These are phyloP conservation scores for Apostichopus californicus DNA, from an alignment of 35 echinoderm and acorn worm genomes.

Conservation along the genomic window DNA sequence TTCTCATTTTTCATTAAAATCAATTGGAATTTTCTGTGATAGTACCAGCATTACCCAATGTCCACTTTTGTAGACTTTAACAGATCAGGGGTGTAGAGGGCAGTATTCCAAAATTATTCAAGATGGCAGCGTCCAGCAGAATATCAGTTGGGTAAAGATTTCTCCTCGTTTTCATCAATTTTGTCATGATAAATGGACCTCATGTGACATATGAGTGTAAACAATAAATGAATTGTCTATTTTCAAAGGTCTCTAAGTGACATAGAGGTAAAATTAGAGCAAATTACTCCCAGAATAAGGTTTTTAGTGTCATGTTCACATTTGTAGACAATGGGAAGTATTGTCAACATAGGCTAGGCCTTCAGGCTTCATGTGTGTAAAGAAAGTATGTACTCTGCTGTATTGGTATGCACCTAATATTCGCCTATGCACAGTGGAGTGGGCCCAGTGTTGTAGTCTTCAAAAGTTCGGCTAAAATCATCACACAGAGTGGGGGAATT, in stretches of 20 bases:
- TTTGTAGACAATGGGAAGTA: slow-evolving; percentile 30
- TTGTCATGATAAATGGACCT: slow-evolving; percentile 42
- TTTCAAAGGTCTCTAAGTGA: neutral
- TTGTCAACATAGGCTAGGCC: slow-evolving; percentile 40
- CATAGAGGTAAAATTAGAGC: neutral
- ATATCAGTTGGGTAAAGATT: slow-evolving; percentile 2
- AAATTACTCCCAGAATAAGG: slow-evolving; percentile 2
- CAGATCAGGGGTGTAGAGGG: slow-evolving; percentile 28
- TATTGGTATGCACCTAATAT: slow-evolving; percentile 37
- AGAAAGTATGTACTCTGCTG: neutral
- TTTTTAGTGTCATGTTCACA: slow-evolving; percentile 20
- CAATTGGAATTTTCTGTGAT: slow-evolving; percentile 36
- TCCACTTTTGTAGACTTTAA: slow-evolving; percentile 13
- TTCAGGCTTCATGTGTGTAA: neutral
- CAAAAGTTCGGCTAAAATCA: neutral
- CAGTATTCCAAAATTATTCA: slow-evolving; percentile 35
- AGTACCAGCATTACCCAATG: slow-evolving; percentile 18
- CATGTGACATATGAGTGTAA: slow-evolving; percentile 29
- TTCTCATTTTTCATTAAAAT: slow-evolving; percentile 20
- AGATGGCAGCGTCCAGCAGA: slow-evolving; percentile 18
- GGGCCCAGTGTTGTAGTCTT: neutral
- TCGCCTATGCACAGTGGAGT: slow-evolving; percentile 9
- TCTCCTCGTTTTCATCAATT: neutral
- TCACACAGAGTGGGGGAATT: neutral
- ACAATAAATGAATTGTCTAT: slow-evolving; percentile 6